A percentile compares a stretch with the other conserved stretches of the same genome.
Evolutionary conservation across 1,140 invertebrate genomes (phyloP).

Genomic region (Dryas iulia): DNA sequence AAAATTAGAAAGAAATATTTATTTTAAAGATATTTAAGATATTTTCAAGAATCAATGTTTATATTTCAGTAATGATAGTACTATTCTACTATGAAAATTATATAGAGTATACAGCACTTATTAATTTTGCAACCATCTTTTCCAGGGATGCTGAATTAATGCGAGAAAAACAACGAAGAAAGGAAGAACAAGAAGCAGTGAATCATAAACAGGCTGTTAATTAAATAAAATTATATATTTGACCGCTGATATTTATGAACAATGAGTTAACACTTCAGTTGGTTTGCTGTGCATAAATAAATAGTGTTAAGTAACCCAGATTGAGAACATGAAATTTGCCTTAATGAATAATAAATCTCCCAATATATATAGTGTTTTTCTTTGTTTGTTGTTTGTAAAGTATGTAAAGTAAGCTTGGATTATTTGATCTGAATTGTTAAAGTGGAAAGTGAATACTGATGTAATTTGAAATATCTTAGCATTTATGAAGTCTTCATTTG

Average conservation of each 20-base stretch:
- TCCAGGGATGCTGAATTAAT: slow-evolving; percentile 90
- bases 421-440: slow-evolving; percentile 32
- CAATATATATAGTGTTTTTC: slow-evolving; percentile 31
- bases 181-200: slow-evolving; percentile 78
- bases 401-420: slow-evolving; percentile 19
- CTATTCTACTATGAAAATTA: no score
- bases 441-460: slow-evolving; percentile 21
- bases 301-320: slow-evolving; percentile 53
- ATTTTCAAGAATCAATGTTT: no score
- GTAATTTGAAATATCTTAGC: slow-evolving; percentile 42
- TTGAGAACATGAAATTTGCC: slow-evolving; percentile 32
- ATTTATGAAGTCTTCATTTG: slow-evolving; percentile 67
- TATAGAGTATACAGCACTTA: no score
- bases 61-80: no score
- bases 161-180: slow-evolving; percentile 89
- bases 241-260: slow-evolving; percentile 41
- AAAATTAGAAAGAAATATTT: no score
- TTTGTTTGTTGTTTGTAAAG: slow-evolving; percentile 33
- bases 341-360: slow-evolving; percentile 36
- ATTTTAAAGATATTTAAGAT: no score
- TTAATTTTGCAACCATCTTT: slow-evolving; percentile 45
- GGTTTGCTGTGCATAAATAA: slow-evolving; percentile 45
- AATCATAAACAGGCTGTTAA: slow-evolving; percentile 76
- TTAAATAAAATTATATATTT: slow-evolving; percentile 43
- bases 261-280: slow-evolving; percentile 37